Conservation (phyloP, 1,140 invertebrate species). For the Orchesella cincta region DNA sequence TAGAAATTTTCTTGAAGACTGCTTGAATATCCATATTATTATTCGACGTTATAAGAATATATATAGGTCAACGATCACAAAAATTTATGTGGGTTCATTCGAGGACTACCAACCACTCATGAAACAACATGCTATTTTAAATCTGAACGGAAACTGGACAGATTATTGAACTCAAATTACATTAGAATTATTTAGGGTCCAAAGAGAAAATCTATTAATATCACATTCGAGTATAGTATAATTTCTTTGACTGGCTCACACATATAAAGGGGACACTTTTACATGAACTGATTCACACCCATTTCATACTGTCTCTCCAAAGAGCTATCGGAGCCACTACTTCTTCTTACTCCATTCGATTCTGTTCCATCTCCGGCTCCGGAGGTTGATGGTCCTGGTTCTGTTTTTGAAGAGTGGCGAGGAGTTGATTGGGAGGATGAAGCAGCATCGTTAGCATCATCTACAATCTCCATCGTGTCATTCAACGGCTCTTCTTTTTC, state of each 20-base stretch:
- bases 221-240: conserved; percentile 23
- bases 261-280: background rate
- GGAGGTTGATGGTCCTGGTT: background rate
- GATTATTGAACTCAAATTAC: no score
- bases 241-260: background rate
- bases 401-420: background rate
- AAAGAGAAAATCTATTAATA: no score
- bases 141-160: no score
- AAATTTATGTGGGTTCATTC: no score
- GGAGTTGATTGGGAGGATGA: background rate
- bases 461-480: conserved; percentile 16
- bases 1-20: no score
- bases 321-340: background rate
- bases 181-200: no score
- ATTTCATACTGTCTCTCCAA: conserved; percentile 20
- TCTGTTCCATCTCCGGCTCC: background rate
- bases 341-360: background rate
- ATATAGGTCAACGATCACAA: no score
- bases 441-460: background rate
- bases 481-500: conserved; percentile 25
- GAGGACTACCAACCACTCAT: no score
- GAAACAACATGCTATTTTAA: no score
- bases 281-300: conserved; percentile 20
- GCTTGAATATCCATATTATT: no score
- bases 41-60: no score